These are phyloP conservation scores for Echinops telfairi DNA, from an alignment of 2,113 vertebrate species.

Conservation along the genomic window DNA sequence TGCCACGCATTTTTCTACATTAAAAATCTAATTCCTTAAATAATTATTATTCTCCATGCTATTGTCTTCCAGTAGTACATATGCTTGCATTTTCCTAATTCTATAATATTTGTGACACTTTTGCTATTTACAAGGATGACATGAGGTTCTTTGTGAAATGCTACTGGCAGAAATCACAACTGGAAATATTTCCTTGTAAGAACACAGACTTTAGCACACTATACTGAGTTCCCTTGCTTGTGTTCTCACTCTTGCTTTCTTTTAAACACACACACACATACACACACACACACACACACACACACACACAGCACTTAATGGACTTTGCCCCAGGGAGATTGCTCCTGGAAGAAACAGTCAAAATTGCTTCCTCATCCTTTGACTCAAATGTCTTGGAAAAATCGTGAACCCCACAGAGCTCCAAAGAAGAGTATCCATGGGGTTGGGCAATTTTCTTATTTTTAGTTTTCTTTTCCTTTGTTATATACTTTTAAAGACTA, in stretches of 20 bases:
- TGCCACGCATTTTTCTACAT: neutral
- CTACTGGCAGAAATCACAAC: neutral
- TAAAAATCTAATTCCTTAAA: neutral
- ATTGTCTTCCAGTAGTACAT: neutral
- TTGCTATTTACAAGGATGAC: neutral
- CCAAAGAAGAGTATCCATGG: neutral
- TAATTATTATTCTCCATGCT: neutral
- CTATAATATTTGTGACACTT: neutral
- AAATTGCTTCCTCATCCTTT: conserved; percentile 22
- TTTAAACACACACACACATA: neutral
- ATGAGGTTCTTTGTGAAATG: conserved; percentile 6
- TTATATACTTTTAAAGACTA: conserved; percentile 46
- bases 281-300: no score
- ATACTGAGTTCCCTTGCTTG: neutral
- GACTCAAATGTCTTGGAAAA: conserved; percentile 48
- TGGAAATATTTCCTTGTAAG: neutral
- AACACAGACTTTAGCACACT: neutral
- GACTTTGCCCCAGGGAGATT: conserved; percentile 2
- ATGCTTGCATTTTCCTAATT: neutral
- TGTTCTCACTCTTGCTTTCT: neutral
- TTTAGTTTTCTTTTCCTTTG: conserved; percentile 63
- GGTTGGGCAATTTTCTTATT: conserved; percentile 48
- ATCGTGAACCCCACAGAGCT: conserved; percentile 28
- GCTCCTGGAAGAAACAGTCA: neutral
- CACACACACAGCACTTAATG: conserved; percentile 4